Base-by-base conservation (phyloP, 2,797 vertebrate species). In the Acanthurus tractus region DNA sequence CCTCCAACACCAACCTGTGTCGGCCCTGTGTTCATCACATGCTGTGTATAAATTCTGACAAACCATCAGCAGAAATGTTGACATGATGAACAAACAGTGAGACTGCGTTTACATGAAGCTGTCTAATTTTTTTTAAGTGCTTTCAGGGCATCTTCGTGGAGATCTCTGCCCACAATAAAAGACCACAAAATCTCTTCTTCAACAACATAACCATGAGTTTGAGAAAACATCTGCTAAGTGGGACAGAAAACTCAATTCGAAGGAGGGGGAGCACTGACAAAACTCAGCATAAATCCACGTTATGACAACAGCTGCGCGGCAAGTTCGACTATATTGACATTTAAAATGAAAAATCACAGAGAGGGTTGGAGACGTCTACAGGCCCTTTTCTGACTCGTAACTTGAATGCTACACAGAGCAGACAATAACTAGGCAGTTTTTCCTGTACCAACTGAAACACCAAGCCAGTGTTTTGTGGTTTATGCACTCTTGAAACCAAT, bases 41-140 rank as follows among this genome's bases (percentile, higher is more conserved):
- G 29, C 29, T 57, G 46, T 45, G 36, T 42, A 46, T 59, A 50
- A 48, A 77, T 36, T 15, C 40, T 14, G 17, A 63, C 18, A 50
- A 63, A 57, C 36, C 25, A 46, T 29, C 18, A 44, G 18, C 34
- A 52, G 45, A 18, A 50, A 59, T 18, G 57, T 25, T 45, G 46
- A 54, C 46, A 23, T 2, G 15, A 82, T 36, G 57, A 48, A 5
- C 34, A 63, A 64, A 55, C 50, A 18, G 5, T 20, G 10, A 52
- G 25, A 36, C 44, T 57, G 29, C 3, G 13, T 52, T 29, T 56
- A 65, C 40, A 55, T 49, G 15, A 42, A 58, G 49, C 44, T 0
- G 1, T 34, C 13, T 2, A 50, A 34, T 34, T 34, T 34, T 29
- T 29, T 29, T 63, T 23, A 13, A 53, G 40, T 2, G 29, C 29